Conservation (phyloP, 2,888 invertebrate genomes). For the Laothoe populi region DNA sequence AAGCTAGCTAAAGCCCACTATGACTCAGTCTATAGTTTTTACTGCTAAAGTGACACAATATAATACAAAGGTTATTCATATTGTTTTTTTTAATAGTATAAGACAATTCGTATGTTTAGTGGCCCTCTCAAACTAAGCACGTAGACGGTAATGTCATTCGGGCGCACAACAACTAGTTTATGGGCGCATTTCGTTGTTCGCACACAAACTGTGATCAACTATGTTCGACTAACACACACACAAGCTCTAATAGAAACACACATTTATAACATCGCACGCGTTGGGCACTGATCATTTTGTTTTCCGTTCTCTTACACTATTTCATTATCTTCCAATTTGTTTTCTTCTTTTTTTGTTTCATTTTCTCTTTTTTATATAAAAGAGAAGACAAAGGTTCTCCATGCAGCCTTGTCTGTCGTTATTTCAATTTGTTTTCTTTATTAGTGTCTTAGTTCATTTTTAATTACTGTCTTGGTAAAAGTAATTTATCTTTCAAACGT, state of each 20-base stretch:
- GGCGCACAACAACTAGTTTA: constrained; percentile 76
- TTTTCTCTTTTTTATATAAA: no score
- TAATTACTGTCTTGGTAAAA: no score
- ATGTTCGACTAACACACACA: constrained; percentile 28
- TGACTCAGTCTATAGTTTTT: no score
- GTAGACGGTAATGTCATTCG: constrained; percentile 79
- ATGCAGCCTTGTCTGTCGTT: no score
- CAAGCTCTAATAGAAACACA: constrained; percentile 33
- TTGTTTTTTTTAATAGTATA: no score
- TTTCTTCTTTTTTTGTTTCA: background rate
- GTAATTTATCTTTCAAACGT: no score
- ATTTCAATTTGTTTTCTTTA: no score
- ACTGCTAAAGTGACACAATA: no score
- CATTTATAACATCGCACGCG: constrained; percentile 20
- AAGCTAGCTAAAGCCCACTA: no score
- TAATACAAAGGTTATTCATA: no score
- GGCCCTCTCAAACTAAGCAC: constrained; percentile 59
- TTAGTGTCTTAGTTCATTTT: no score
- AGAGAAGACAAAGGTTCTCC: background rate
- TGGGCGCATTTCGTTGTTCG: constrained; percentile 59
- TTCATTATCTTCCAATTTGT: constrained; percentile 20
- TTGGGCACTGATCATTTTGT: constrained; percentile 20
- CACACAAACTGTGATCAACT: constrained; percentile 44
- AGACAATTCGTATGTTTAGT: constrained; percentile 42
- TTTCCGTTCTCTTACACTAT: constrained; percentile 2